A percentile compares a stretch with the other conserved stretches of the same genome.
phyloP scores from a whole-genome alignment of 2,888 invertebrate genomes.

The Eulithis prunata region DNA sequence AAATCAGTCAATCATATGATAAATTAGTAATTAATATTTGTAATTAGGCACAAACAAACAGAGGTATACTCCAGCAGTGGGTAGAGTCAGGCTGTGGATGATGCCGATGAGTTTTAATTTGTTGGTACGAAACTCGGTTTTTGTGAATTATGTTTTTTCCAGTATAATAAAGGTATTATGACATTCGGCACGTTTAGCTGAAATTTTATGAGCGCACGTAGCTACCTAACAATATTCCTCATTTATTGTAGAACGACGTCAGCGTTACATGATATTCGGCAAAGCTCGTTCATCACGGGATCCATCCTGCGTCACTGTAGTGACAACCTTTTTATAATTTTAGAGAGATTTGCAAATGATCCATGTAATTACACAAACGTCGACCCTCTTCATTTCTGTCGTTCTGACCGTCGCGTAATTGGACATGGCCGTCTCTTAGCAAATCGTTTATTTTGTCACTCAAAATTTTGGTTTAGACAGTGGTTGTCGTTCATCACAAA shows the following conservation, averaged over 20 bases:
- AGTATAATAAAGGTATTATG: conserved; percentile 16
- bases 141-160: conserved; percentile 13
- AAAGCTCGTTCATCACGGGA: conserved; percentile 55
- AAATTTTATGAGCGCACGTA: conserved; percentile 22
- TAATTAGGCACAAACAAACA: background rate
- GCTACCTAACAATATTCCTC: conserved; percentile 23
- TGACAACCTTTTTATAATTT: conserved; percentile 79
- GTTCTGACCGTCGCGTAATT: conserved; percentile 64
- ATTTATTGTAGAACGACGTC: conserved; percentile 33
- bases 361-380: conserved; percentile 81
- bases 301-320: conserved; percentile 64
- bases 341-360: conserved; percentile 79
- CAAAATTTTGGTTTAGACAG: conserved; percentile 3
- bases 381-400: conserved; percentile 80
- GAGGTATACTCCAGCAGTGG: background rate
- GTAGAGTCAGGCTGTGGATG: background rate
- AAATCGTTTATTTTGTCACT: conserved; percentile 1
- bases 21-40: background rate
- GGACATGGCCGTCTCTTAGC: conserved; percentile 61
- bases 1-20: background rate
- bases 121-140: conserved; percentile 21
- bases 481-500: conserved; percentile 27
- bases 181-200: conserved; percentile 18
- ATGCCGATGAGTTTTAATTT: background rate
- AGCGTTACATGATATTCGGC: conserved; percentile 50